phyloP scores from a whole-genome alignment of 2,797 vertebrate species.

The Arctocebus calabarensis region DNA sequence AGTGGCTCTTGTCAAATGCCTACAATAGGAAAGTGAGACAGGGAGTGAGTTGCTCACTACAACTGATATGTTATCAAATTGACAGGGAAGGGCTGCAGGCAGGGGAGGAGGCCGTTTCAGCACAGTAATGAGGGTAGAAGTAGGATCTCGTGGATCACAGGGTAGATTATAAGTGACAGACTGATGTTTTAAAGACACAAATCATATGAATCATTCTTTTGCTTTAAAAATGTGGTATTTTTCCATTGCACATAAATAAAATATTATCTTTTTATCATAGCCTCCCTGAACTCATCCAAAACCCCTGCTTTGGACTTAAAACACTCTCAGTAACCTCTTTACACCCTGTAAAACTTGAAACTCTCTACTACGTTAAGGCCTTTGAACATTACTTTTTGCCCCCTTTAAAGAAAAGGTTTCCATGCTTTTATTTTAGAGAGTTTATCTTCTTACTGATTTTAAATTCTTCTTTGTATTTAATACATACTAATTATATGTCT shows the following conservation, averaged over 20 bases:
- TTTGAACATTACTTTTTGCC: neutral
- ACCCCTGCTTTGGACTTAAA: neutral
- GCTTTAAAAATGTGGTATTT: neutral
- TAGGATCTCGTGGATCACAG: neutral
- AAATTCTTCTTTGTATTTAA: neutral
- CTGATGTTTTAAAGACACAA: neutral
- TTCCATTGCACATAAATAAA: neutral
- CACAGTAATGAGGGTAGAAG: neutral
- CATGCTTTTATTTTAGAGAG: neutral
- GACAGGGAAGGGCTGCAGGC: neutral
- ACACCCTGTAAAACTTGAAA: neutral
- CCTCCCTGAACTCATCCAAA: neutral
- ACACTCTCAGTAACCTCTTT: neutral
- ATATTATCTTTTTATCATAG: neutral
- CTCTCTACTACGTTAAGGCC: neutral
- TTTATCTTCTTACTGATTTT: neutral
- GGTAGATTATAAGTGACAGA: neutral
- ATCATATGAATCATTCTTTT: neutral
- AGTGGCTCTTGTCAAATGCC: neutral
- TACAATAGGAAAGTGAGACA: neutral
- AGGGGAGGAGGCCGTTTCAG: rapidly evolving
- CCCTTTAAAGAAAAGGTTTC: neutral
- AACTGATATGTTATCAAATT: neutral
- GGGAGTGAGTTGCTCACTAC: neutral
- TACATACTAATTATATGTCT: neutral